Evolutionary conservation across 2,888 invertebrate genomes (phyloP).

Genomic region (Troilus luridus): DNA sequence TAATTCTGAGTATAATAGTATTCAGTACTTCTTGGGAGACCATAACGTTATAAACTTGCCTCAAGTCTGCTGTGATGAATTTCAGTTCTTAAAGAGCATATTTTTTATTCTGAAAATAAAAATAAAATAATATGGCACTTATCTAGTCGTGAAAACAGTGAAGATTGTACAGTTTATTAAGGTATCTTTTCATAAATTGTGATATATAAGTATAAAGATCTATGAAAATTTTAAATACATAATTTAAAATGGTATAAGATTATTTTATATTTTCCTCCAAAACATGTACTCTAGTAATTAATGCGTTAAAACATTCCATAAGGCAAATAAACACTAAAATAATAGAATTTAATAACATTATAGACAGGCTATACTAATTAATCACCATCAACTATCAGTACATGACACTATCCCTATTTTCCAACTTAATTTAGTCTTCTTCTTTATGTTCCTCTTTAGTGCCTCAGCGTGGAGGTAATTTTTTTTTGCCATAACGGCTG

Average conservation of each 20-base stretch:
- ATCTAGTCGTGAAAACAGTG: neutral
- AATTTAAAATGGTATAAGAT: neutral
- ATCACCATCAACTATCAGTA: too few relatives aligned
- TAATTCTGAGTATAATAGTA: neutral
- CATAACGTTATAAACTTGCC: neutral
- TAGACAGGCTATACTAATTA: too few relatives aligned
- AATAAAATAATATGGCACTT: neutral
- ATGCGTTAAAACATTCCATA: too few relatives aligned
- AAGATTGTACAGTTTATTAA: neutral
- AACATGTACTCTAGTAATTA: neutral
- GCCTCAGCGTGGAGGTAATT: too few relatives aligned
- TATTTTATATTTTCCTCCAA: neutral
- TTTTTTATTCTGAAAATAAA: neutral
- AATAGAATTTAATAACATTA: too few relatives aligned
- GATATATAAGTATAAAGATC: neutral
- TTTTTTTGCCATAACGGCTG: too few relatives aligned
- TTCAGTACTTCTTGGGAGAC: neutral
- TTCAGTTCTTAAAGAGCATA: neutral
- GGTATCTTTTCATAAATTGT: neutral
- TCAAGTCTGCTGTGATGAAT: conserved; percentile 21
- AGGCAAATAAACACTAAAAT: too few relatives aligned
- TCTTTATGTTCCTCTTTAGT: too few relatives aligned
- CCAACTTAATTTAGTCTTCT: too few relatives aligned
- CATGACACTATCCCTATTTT: too few relatives aligned
- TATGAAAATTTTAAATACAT: conserved; percentile 3